Conservation (phyloP, 1,140 invertebrate species). For the Gonioctena quinquepunctata region DNA sequence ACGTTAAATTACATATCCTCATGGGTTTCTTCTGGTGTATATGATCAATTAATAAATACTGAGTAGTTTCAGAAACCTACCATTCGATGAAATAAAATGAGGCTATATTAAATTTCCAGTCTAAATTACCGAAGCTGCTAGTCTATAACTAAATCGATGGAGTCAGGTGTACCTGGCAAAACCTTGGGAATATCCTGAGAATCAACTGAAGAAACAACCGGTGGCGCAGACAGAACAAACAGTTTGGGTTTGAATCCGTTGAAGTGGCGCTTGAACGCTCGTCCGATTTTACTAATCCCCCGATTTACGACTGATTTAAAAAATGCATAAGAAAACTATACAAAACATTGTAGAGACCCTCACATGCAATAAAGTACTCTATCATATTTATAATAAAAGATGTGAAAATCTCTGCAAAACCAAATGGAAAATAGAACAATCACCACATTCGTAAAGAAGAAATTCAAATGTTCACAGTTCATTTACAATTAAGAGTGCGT, state of each 20-base stretch:
- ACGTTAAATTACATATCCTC: constrained; percentile 23
- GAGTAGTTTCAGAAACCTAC: constrained; percentile 22
- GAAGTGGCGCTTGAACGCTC: not conserved
- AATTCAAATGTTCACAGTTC: constrained; percentile 20
- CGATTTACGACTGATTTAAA: constrained; percentile 29
- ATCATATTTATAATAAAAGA: constrained; percentile 43
- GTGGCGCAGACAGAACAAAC: not conserved
- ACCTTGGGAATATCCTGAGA: constrained; percentile 21
- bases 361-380: constrained; percentile 41
- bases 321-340: constrained; percentile 43
- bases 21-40: not conserved
- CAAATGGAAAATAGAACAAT: constrained; percentile 24
- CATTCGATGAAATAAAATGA: constrained; percentile 30
- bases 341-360: constrained; percentile 40
- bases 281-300: constrained; percentile 8
- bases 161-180: constrained; percentile 1
- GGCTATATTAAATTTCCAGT: constrained; percentile 36
- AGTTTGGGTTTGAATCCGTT: not conserved
- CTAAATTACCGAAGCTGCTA: constrained; percentile 45
- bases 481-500: constrained; percentile 14
- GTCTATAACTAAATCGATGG: constrained; percentile 18
- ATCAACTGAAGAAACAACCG: constrained; percentile 13
- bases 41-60: not conserved
- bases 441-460: constrained; percentile 24
- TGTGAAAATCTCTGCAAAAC: constrained; percentile 38